A percentile compares a stretch with the other conserved stretches of the same genome.
phyloP scores from a whole-genome alignment of 2,113 vertebrate species.

The Diphyllodes magnificus region DNA sequence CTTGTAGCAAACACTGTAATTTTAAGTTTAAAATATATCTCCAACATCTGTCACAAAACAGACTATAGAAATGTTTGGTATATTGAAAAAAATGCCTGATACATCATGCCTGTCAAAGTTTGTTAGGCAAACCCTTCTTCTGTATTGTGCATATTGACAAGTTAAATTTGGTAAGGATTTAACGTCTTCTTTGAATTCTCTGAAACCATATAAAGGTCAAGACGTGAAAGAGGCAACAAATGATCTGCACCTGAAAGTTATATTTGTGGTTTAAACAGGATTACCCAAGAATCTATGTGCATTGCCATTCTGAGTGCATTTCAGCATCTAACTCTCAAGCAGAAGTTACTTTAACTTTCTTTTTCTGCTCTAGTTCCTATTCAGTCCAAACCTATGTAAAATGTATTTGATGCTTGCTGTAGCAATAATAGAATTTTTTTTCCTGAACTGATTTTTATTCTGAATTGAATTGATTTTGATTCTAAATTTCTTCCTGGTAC shows the following conservation, averaged over 20 bases:
- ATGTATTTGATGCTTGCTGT: background rate
- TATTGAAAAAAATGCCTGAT: background rate
- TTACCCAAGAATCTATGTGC: background rate
- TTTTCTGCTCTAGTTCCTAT: background rate
- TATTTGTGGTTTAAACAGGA: background rate
- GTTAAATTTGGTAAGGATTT: conserved; percentile 1
- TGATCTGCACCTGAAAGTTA: background rate
- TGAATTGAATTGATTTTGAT: background rate
- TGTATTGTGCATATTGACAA: background rate
- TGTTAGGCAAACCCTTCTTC: background rate
- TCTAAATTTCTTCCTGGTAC: background rate
- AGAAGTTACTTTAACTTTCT: background rate
- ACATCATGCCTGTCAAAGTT: background rate
- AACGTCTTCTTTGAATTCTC: background rate
- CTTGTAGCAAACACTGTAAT: background rate
- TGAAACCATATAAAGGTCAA: background rate
- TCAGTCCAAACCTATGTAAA: background rate
- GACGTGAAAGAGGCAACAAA: background rate
- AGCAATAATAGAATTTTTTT: background rate
- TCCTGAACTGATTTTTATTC: background rate
- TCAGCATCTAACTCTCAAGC: background rate
- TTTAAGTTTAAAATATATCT: background rate
- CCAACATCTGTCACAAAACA: background rate
- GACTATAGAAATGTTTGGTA: background rate
- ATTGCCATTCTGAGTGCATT: background rate